Percentiles rank a stretch among this genome's conserved stretches.
These are phyloP conservation scores for Pygocentrus nattereri DNA, from an alignment of 2,797 vertebrate species.

Conservation along the genomic window DNA sequence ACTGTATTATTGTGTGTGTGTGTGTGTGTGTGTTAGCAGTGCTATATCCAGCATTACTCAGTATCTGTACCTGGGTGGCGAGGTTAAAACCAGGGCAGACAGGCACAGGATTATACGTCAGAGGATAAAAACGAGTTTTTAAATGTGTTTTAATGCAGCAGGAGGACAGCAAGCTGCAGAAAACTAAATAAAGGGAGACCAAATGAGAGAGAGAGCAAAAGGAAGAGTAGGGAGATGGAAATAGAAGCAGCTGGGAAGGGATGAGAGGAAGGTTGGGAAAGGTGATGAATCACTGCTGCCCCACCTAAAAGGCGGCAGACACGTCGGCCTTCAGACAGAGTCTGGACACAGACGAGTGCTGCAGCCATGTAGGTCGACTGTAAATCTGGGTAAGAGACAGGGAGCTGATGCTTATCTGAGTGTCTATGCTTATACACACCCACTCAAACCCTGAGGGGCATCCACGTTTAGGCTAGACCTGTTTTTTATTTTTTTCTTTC, in stretches of 20 bases:
- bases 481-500: no score
- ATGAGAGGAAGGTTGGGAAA: background rate
- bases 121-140: background rate
- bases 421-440: constrained; percentile 25
- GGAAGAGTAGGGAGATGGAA: background rate
- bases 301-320: background rate
- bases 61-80: background rate
- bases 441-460: constrained; percentile 17
- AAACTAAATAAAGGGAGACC: background rate
- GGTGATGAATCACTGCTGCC: constrained; percentile 1
- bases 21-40: background rate
- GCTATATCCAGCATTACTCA: background rate
- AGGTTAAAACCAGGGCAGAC: constrained; percentile 29
- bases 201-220: background rate
- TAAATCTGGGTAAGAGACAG: constrained; percentile 42
- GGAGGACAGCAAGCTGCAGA: background rate
- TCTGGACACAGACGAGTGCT: constrained; percentile 43
- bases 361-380: constrained; percentile 34
- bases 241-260: background rate
- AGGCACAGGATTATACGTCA: constrained; percentile 13
- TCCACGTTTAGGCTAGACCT: background rate
- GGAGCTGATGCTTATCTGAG: constrained; percentile 36
- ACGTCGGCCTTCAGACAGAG: constrained; percentile 18
- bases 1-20: background rate
- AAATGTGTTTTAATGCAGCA: background rate